A percentile compares a stretch with the other conserved stretches of the same genome.
Evolutionary conservation across 2,888 invertebrate species (phyloP).

Genomic region (Xanthia togata): DNA sequence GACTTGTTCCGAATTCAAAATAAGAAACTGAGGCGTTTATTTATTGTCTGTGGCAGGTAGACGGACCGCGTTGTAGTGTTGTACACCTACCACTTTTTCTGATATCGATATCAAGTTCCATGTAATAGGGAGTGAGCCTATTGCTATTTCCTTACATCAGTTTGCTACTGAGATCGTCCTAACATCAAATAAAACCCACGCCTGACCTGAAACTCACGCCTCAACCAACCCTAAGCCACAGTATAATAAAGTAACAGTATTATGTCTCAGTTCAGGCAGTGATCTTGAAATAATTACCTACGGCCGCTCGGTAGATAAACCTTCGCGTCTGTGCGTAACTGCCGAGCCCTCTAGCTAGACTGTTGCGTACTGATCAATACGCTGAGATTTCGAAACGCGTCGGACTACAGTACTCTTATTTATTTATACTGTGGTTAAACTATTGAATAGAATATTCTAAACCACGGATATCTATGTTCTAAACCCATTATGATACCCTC

Average conservation of each 20-base stretch:
- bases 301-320: too few species aligned
- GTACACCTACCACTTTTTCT: slow-evolving; percentile 14
- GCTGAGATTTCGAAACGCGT: too few species aligned
- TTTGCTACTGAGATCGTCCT: slow-evolving; percentile 3
- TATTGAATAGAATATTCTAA: slow-evolving; percentile 5
- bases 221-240: neutral
- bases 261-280: too few species aligned
- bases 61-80: slow-evolving; percentile 28
- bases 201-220: slow-evolving; percentile 7
- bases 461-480: too few species aligned
- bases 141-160: slow-evolving; percentile 2
- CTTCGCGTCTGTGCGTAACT: too few species aligned
- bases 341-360: too few species aligned
- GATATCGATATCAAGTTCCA: slow-evolving; percentile 8
- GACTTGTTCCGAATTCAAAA: slow-evolving; percentile 26
- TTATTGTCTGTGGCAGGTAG: slow-evolving; percentile 2
- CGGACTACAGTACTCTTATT: too few species aligned
- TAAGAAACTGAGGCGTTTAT: slow-evolving; percentile 20
- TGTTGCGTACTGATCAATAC: too few species aligned
- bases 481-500: slow-evolving; percentile 22
- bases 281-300: too few species aligned
- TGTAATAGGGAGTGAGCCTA: neutral
- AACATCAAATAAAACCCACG: slow-evolving; percentile 38
- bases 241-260: too few species aligned
- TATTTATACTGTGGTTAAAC: too few species aligned